phyloP scores from a whole-genome alignment of 2,113 vertebrate genomes.

The Tamias sibiricus region DNA sequence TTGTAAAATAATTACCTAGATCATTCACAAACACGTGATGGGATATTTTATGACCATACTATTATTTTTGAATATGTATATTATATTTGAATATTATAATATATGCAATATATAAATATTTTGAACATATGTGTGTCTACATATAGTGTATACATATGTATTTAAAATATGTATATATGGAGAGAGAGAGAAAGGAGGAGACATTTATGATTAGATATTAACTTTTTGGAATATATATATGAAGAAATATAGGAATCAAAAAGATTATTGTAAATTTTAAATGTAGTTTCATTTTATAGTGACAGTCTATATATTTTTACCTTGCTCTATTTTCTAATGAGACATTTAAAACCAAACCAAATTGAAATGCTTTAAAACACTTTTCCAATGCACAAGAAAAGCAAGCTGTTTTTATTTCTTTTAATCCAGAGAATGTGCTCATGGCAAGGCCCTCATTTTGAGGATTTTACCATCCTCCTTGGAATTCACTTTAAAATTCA shows the following conservation, averaged over 20 bases:
- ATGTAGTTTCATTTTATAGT: neutral
- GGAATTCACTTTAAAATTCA: constrained; percentile 47
- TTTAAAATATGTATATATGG: neutral
- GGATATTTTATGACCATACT: neutral
- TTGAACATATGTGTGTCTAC: neutral
- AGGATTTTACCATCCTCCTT: constrained; percentile 31
- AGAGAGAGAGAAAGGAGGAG: neutral
- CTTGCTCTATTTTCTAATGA: constrained; percentile 15
- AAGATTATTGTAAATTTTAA: constrained; percentile 19
- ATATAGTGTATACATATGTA: neutral
- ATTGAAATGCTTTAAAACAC: constrained; percentile 20
- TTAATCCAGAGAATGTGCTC: neutral
- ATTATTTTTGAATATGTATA: neutral
- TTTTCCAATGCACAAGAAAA: neutral
- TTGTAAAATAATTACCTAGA: neutral
- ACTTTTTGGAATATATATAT: neutral
- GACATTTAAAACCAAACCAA: neutral
- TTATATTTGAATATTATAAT: neutral
- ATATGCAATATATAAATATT: neutral
- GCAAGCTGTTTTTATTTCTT: neutral
- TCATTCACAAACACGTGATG: neutral
- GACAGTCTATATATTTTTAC: neutral
- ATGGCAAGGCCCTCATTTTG: neutral
- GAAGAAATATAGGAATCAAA: neutral
- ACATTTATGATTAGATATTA: neutral